These are phyloP conservation scores for Dipodomys stephensi DNA, from an alignment of 2,113 vertebrate species.

Conservation along the genomic window DNA sequence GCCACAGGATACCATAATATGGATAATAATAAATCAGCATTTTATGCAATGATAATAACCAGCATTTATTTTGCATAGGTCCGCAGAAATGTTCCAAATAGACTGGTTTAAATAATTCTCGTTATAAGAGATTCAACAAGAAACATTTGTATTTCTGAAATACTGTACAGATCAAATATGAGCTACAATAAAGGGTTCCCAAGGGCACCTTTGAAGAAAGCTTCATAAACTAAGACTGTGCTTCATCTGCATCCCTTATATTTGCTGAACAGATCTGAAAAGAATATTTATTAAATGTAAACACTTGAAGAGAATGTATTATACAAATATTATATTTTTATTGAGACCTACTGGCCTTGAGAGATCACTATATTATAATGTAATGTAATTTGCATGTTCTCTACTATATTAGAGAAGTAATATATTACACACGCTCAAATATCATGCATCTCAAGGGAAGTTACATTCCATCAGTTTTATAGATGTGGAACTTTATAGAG, in stretches of 20 bases:
- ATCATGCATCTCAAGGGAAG: conserved; percentile 62
- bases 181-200: conserved; percentile 41
- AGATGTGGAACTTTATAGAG: conserved; percentile 59
- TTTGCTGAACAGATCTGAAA: conserved; percentile 71
- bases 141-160: conserved; percentile 37
- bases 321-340: conserved; percentile 61
- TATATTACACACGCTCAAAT: conserved; percentile 61
- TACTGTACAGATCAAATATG: conserved; percentile 29
- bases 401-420: conserved; percentile 70
- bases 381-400: conserved; percentile 74
- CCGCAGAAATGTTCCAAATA: neutral
- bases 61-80: conserved; percentile 41
- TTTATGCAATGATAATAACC: neutral
- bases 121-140: conserved; percentile 7
- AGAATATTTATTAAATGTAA: conserved; percentile 77
- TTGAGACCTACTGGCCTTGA: conserved; percentile 63
- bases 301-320: conserved; percentile 64
- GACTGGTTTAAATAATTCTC: neutral
- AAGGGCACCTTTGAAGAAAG: conserved; percentile 45
- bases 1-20: neutral
- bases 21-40: neutral
- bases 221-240: conserved; percentile 57
- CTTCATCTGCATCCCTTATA: conserved; percentile 60
- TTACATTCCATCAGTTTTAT: conserved; percentile 66
- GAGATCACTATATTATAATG: conserved; percentile 59